Conservation (phyloP, 2,888 invertebrate genomes). For the Prenolepis imparis region DNA sequence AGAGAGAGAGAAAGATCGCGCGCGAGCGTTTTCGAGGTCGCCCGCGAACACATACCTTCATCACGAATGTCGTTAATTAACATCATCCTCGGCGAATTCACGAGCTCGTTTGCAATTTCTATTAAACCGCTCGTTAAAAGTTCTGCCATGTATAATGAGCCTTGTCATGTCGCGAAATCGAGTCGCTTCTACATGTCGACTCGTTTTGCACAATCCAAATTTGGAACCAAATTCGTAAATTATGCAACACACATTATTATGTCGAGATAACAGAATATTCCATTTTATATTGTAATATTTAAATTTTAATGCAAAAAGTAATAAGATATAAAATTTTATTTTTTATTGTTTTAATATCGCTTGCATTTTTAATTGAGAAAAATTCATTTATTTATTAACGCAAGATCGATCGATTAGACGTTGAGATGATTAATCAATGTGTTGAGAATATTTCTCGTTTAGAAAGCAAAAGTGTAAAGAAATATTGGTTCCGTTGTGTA, state of each 20-base stretch:
- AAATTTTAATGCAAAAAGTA: not conserved
- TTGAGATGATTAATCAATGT: not conserved
- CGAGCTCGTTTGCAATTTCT: constrained; percentile 17
- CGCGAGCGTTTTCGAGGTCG: not conserved
- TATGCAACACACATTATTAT: not conserved
- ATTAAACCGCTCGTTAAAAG: constrained; percentile 49
- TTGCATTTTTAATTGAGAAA: constrained; percentile 1
- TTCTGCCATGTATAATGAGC: constrained; percentile 10
- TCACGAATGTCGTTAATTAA: constrained; percentile 30
- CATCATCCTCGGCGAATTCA: constrained; percentile 24
- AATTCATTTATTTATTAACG: not conserved
- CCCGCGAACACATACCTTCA: not conserved
- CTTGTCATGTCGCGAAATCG: not conserved
- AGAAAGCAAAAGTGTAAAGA: not conserved
- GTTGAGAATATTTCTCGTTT: not conserved
- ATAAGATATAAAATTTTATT: not conserved
- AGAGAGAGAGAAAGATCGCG: not conserved
- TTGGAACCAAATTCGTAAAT: constrained; percentile 11
- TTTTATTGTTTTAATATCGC: not conserved
- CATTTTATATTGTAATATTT: not conserved
- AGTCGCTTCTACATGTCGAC: not conserved
- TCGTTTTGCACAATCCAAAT: not conserved
- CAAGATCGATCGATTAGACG: not conserved
- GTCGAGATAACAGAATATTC: not conserved
- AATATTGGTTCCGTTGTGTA: not conserved